phyloP scores from a whole-genome alignment of 2,888 invertebrate genomes.

The Chloroclysta siterata region DNA sequence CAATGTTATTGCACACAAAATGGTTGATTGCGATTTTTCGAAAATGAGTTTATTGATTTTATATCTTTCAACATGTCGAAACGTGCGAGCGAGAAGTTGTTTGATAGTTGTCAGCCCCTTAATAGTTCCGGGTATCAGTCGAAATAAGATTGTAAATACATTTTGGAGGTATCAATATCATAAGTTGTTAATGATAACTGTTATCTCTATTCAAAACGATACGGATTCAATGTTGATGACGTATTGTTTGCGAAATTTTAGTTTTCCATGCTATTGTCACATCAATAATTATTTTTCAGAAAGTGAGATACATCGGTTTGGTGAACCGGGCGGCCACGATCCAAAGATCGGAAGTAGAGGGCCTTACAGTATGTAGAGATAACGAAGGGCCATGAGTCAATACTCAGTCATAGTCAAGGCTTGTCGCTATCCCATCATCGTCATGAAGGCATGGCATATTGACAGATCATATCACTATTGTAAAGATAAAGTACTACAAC shows the following conservation, averaged over 20 bases:
- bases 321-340: too few relatives aligned
- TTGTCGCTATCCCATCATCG: background rate
- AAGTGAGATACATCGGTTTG: background rate
- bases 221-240: background rate
- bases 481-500: conserved; percentile 8
- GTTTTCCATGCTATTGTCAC: background rate
- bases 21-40: too few relatives aligned
- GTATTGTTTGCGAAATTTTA: background rate
- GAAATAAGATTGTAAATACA: conserved; percentile 2
- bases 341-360: background rate
- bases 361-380: background rate
- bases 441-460: conserved; percentile 22
- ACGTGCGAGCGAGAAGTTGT: too few relatives aligned
- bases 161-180: background rate
- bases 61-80: too few relatives aligned
- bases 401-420: background rate
- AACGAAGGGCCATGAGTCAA: background rate
- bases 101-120: too few relatives aligned
- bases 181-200: background rate
- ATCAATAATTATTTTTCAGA: background rate
- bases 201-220: conserved; percentile 6
- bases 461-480: conserved; percentile 23
- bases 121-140: background rate
- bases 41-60: too few relatives aligned
- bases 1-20: too few relatives aligned